phyloP scores from a whole-genome alignment of 2,797 vertebrate species.

The Percopsis omiscomaycus region DNA sequence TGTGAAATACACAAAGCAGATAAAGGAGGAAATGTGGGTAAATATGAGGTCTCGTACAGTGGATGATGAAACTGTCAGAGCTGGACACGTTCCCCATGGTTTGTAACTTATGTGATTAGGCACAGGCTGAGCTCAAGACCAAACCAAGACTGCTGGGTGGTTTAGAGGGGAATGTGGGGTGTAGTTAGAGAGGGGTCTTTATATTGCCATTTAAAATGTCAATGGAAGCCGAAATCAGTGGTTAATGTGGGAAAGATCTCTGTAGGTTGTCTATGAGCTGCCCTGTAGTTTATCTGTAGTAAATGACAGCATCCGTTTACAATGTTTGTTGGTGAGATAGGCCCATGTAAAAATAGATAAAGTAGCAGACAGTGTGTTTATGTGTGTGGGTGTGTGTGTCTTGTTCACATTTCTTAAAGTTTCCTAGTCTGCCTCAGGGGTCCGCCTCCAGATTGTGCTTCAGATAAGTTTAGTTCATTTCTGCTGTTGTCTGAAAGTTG shows the following conservation, averaged over 20 bases:
- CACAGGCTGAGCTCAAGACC: too few species aligned
- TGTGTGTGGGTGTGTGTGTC: slow-evolving; percentile 49
- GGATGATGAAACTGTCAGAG: too few species aligned
- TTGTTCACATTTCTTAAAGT: slow-evolving; percentile 57
- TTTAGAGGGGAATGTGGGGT: slow-evolving; percentile 15
- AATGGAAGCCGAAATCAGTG: slow-evolving; percentile 40
- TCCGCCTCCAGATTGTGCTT: slow-evolving; percentile 56
- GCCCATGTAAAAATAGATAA: slow-evolving; percentile 43
- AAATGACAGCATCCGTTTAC: slow-evolving; percentile 15
- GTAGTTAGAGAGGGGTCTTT: slow-evolving; percentile 30
- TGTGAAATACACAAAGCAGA: too few species aligned
- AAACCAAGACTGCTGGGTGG: slow-evolving; percentile 34
- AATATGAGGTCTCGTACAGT: too few species aligned
- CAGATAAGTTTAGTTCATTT: slow-evolving; percentile 17
- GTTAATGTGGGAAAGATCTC: slow-evolving; percentile 26
- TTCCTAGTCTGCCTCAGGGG: slow-evolving; percentile 53
- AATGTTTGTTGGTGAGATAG: slow-evolving; percentile 49
- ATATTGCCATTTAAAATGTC: slow-evolving; percentile 33
- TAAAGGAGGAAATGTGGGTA: too few species aligned
- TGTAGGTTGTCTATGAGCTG: slow-evolving; percentile 37
- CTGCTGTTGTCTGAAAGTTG: slow-evolving; percentile 30
- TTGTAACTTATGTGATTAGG: too few species aligned
- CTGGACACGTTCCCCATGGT: too few species aligned
- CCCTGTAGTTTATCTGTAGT: too few species aligned
- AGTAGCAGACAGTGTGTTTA: slow-evolving; percentile 47